Evolutionary conservation across 1,140 invertebrate species (phyloP).

Genomic region (Aphaenogaster ashmeadi): DNA sequence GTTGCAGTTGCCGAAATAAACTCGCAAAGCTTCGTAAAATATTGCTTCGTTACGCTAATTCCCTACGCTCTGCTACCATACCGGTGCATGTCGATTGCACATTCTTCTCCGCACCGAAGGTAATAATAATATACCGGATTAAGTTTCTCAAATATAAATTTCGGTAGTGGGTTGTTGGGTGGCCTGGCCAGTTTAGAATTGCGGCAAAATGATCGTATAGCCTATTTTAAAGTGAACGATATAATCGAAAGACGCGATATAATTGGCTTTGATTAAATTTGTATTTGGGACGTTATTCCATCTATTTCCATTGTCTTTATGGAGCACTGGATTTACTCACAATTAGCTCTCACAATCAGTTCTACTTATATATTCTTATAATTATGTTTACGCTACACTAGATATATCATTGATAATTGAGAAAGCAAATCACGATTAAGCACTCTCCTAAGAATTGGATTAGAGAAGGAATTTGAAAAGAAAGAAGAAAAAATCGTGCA

Average conservation of each 20-base stretch:
- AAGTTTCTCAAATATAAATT: conserved; percentile 35
- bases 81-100: conserved; percentile 25
- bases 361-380: neutral
- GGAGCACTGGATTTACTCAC: neutral
- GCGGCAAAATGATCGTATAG: neutral
- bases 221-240: conserved; percentile 20
- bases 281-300: neutral
- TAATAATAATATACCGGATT: conserved; percentile 24
- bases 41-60: conserved; percentile 54
- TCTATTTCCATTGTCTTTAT: neutral
- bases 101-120: conserved; percentile 1
- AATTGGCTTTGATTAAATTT: conserved; percentile 24
- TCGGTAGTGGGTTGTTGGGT: neutral
- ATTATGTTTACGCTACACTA: neutral
- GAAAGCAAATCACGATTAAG: neutral
- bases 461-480: neutral
- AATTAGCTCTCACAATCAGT: neutral
- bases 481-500: neutral
- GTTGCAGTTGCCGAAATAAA: conserved; percentile 50
- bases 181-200: neutral
- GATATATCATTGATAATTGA: neutral
- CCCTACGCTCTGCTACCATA: neutral
- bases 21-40: conserved; percentile 10
- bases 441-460: neutral
- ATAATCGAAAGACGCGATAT: neutral